Evolutionary conservation across 2,888 invertebrate genomes (phyloP), one percentile per base, ranked within the genome.

Genomic region (Drosophila neonasuta): DNA sequence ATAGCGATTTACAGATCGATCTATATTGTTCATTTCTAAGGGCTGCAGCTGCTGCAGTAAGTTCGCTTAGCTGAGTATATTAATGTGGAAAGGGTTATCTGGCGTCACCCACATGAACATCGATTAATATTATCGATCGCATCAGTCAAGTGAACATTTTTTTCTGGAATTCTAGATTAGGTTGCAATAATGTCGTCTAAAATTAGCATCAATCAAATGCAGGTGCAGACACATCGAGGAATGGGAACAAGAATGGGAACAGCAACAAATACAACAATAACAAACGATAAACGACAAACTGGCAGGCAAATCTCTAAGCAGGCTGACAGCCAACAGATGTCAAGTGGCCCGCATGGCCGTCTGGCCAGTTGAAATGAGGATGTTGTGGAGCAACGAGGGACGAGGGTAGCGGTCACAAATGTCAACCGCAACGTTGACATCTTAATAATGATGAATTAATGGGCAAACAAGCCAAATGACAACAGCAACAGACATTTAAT

Each of bases 391-490:
- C 24, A 42, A 29, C 9, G 50, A 13, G 44, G 10, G 32, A 39
- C 9, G 55, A 20, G 46, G 45, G 42, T 44, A 4, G 52, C 50
- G 72, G 77, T 73, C 75, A 79, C 58, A 86, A 87, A 87, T 86
- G 88, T 88, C 88, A 88, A 88, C 87, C 81, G 70, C 82, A 76
- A 78, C 75, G 88, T 76, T 88, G 88, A 89, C 88, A 87, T 83
- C 87, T 85, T 88, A 89, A 89, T 89, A 89, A 89, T 88, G 88
- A 89, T 89, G 88, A 88, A 89, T 89, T 89, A 88, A 88, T 88
- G 86, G 85, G 79, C 85, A 87, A 88, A 87, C 74, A 86, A 80
- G 74, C 69, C 74, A 51, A 71, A 71, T 60, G 78, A 80, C 74
- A 83, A 56, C 55, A 51, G 48, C 46, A 56, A 57, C 59, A 57